Evolutionary conservation across 2,888 invertebrate genomes (phyloP).

Genomic region (Trimorus sp.): DNA sequence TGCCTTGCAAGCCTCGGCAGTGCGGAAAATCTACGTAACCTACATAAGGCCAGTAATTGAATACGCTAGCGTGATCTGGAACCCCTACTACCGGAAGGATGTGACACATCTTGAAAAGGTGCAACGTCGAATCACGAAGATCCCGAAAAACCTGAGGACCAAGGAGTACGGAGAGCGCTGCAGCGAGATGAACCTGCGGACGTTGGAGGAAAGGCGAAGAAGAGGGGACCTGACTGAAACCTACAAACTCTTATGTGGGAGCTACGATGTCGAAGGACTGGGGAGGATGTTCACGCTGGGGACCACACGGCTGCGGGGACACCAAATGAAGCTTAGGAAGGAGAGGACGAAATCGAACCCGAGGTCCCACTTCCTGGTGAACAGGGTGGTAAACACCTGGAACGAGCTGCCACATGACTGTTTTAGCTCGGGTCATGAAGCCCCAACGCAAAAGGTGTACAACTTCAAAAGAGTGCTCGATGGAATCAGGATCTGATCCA

Average conservation of each 20-base stretch:
- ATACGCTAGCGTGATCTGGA: not conserved
- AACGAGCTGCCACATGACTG: not conserved
- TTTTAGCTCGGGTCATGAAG: no score
- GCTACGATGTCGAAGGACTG: not conserved
- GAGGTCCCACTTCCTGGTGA: not conserved
- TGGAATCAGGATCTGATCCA: no score
- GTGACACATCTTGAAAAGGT: not conserved
- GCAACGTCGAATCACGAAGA: not conserved
- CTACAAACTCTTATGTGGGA: not conserved
- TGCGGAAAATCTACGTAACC: not conserved
- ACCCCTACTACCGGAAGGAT: not conserved
- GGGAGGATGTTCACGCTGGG: not conserved
- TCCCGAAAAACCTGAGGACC: not conserved
- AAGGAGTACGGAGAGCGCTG: not conserved
- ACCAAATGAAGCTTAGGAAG: not conserved
- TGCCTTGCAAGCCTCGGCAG: not conserved
- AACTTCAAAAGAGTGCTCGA: no score
- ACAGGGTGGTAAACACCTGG: constrained; percentile 3
- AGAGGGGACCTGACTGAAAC: not conserved
- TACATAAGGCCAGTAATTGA: not conserved
- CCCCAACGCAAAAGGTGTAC: no score
- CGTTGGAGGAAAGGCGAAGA: not conserved
- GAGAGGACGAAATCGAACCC: not conserved
- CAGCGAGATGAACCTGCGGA: not conserved
- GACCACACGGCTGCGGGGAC: not conserved